Evolutionary conservation across 1,140 invertebrate species (phyloP), one percentile per base, ranked within the genome.

Genomic region (Eufriesea mexicana): DNA sequence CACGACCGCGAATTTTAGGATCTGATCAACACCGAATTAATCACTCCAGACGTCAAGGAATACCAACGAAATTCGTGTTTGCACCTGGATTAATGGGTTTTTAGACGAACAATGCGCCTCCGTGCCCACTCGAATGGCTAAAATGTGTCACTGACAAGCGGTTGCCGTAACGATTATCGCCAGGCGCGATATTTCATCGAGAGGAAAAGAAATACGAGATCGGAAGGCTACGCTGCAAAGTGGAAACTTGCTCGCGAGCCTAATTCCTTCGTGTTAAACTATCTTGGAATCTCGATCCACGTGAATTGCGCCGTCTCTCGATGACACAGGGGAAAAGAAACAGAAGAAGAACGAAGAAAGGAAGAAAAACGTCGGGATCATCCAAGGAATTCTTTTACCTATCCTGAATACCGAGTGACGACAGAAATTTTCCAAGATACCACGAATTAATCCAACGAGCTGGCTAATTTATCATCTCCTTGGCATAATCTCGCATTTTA

Each of bases 201-300:
- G 25, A 5, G 7, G 12, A 14, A 61, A 25, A n/a, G n/a, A 20
- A 25, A 35, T 42, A 20, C 47, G 0, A 20, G 25, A 54, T 54
- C 70, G 49, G 64, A 42, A 71, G 57, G 25, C 7, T 61, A 61
- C 49, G 35, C 55, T 59, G 61, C 23, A 75, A 57, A 74, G 64
- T 72, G 49, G 75, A 28, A 55, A 5, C 49, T 80, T 79, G 84
- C 64, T 74, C 45, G 55, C 25, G 62, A 49, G 51, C 28, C 64
- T 86, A 86, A 80, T 86, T 85, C 70, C 79, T 70, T 62, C 67
- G 23, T 25, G 57, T n/a, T 54, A 54, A 42, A 72, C 18, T 47
- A 42, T 51, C 45, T 12, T 57, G 66, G 45, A 75, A 74, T 42
- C 28, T 76, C 9, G 25, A 42, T 20, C 28, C 47, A 2, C 14